phyloP scores from a whole-genome alignment of 1,140 invertebrate species.

The Drosophila punjabiensis region DNA sequence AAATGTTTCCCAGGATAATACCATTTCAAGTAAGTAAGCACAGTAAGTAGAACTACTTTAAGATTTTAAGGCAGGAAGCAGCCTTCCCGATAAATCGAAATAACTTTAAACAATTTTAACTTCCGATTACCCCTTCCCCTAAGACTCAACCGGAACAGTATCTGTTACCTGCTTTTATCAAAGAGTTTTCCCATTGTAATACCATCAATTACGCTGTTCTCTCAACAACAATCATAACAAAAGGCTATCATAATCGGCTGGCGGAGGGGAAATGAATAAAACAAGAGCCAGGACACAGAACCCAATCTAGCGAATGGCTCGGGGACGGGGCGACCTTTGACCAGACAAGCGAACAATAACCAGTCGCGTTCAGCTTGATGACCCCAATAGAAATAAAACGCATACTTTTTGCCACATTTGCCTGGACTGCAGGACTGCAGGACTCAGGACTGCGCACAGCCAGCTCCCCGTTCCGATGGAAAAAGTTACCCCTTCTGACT shows the following conservation, averaged over 20 bases:
- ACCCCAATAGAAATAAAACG: slow-evolving; percentile 83
- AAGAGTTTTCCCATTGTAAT: slow-evolving; percentile 23
- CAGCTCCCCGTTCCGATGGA: not conserved
- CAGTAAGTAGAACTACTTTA: no score
- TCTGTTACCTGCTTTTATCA: slow-evolving; percentile 21
- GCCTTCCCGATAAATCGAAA: not conserved
- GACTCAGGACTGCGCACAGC: not conserved
- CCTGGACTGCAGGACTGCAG: slow-evolving; percentile 12
- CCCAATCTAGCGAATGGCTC: slow-evolving; percentile 44
- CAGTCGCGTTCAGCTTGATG: slow-evolving; percentile 70
- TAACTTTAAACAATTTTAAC: not conserved
- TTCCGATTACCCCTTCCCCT: not conserved
- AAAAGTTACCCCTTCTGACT: slow-evolving; percentile 16
- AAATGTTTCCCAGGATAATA: not conserved
- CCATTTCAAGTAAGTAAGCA: not conserved
- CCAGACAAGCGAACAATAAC: slow-evolving; percentile 74
- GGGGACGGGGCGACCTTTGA: slow-evolving; percentile 43
- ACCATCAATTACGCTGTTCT: slow-evolving; percentile 40
- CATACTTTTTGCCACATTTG: slow-evolving; percentile 68
- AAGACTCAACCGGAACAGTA: not conserved
- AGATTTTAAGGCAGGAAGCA: no score
- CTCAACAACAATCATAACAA: slow-evolving; percentile 43
- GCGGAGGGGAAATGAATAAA: slow-evolving; percentile 28
- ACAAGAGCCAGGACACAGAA: slow-evolving; percentile 43
- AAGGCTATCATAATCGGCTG: slow-evolving; percentile 53